phyloP scores from a whole-genome alignment of 2,888 invertebrate genomes.

The Microctonus hyperodae region DNA sequence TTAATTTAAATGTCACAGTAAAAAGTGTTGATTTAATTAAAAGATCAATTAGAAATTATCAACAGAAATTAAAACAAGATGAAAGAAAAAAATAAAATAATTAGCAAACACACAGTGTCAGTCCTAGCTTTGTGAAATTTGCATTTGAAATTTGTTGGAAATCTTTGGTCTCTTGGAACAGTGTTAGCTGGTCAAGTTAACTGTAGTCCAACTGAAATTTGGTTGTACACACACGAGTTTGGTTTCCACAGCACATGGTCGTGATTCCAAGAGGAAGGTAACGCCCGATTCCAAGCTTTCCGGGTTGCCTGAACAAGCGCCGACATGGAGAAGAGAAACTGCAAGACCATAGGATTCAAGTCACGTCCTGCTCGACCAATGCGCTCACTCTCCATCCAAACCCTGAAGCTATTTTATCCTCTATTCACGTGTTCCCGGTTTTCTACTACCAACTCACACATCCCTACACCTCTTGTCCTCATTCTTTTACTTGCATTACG shows the following conservation, averaged over 20 bases:
- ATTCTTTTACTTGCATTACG: slow-evolving; percentile 11
- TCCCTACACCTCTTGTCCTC: slow-evolving; percentile 12
- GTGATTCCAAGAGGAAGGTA: slow-evolving; percentile 16
- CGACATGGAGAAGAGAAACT: slow-evolving; percentile 42
- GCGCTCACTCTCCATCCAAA: slow-evolving; percentile 48
- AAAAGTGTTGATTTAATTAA: too few relatives aligned
- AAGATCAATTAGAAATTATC: too few relatives aligned
- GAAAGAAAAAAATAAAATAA: too few relatives aligned
- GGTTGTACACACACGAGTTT: neutral
- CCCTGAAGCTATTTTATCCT: slow-evolving; percentile 40
- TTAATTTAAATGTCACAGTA: too few relatives aligned
- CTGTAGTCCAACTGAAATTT: neutral
- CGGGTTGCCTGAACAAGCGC: slow-evolving; percentile 37
- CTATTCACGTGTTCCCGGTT: slow-evolving; percentile 36
- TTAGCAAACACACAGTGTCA: neutral
- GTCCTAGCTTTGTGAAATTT: neutral
- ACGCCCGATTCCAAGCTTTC: slow-evolving; percentile 26
- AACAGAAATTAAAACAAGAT: too few relatives aligned
- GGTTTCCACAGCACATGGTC: neutral
- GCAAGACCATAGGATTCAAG: slow-evolving; percentile 47
- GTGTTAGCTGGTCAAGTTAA: neutral
- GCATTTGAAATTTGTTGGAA: neutral
- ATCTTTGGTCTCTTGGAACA: neutral
- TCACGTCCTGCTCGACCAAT: slow-evolving; percentile 55
- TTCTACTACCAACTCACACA: slow-evolving; percentile 21